Conservation (phyloP, 2,888 invertebrate genomes). For the Altica lythri region DNA sequence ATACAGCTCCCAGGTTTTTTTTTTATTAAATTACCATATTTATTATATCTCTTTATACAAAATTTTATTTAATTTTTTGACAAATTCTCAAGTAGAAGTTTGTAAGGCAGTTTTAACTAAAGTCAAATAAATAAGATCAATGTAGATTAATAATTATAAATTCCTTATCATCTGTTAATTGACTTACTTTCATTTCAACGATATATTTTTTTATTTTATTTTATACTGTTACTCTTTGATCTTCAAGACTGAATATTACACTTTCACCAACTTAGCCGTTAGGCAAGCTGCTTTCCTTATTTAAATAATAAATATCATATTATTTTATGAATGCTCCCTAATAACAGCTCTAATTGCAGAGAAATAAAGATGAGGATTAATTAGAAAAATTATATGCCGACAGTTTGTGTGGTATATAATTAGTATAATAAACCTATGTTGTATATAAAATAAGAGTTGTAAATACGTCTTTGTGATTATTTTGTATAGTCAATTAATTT, state of each 20-base stretch:
- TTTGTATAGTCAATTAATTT: too few species aligned
- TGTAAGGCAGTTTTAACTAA: too few species aligned
- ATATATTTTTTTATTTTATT: not conserved
- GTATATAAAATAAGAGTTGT: not conserved
- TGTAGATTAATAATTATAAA: too few species aligned
- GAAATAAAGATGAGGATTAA: not conserved
- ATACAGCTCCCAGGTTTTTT: too few species aligned
- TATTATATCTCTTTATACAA: too few species aligned
- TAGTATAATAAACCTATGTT: not conserved
- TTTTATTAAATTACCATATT: too few species aligned
- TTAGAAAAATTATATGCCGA: not conserved
- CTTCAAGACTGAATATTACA: not conserved
- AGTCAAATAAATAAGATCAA: too few species aligned
- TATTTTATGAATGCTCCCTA: not conserved
- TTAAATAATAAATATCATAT: conserved; percentile 10
- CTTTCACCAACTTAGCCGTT: conserved; percentile 14
- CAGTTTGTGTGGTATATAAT: conserved; percentile 1
- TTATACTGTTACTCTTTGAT: not conserved
- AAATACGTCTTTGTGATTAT: too few species aligned
- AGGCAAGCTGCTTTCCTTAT: conserved; percentile 16
- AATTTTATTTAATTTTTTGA: too few species aligned
- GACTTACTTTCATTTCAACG: conserved; percentile 14
- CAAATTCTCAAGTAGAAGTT: too few species aligned
- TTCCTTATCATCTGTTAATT: conserved; percentile 16
- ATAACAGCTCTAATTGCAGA: not conserved